Conservation (phyloP, 2,888 invertebrate species). For the Ellobium chinense region DNA sequence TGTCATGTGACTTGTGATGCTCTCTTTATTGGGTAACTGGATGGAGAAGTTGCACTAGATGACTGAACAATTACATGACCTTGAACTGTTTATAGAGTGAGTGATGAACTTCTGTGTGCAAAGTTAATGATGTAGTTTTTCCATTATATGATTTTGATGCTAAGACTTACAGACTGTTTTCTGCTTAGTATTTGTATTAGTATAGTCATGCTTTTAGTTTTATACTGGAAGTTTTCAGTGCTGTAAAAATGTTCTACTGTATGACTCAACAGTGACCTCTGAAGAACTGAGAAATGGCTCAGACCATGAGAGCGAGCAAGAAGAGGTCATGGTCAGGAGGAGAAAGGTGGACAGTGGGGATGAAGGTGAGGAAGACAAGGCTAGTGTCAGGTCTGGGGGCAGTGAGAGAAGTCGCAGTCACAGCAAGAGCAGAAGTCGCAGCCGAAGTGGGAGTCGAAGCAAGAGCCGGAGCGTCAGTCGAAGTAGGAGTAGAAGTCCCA, state of each 20-base stretch:
- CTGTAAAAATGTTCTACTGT: neutral
- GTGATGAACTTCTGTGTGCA: no score
- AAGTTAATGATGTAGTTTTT: no score
- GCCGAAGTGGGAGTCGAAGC: conserved; percentile 33
- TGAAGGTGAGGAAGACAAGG: conserved; percentile 47
- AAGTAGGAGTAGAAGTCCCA: conserved; percentile 26
- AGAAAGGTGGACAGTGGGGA: conserved; percentile 24
- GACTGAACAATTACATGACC: no score
- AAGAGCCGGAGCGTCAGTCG: conserved; percentile 26
- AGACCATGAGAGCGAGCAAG: conserved; percentile 15
- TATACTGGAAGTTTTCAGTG: neutral
- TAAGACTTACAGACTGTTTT: no score
- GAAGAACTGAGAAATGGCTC: conserved; percentile 18
- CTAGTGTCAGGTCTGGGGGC: conserved; percentile 52
- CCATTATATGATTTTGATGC: no score
- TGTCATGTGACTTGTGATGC: no score
- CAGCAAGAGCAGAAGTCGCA: conserved; percentile 27
- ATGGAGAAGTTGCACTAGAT: no score
- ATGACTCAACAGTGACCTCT: conserved; percentile 23
- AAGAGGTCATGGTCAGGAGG: conserved; percentile 53
- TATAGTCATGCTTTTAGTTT: neutral
- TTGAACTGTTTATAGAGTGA: no score
- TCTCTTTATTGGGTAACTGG: no score
- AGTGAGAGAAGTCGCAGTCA: conserved; percentile 5
- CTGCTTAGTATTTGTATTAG: neutral